Evolutionary conservation across 2,888 invertebrate species (phyloP).

Genomic region (Dicyrtomina minuta): DNA sequence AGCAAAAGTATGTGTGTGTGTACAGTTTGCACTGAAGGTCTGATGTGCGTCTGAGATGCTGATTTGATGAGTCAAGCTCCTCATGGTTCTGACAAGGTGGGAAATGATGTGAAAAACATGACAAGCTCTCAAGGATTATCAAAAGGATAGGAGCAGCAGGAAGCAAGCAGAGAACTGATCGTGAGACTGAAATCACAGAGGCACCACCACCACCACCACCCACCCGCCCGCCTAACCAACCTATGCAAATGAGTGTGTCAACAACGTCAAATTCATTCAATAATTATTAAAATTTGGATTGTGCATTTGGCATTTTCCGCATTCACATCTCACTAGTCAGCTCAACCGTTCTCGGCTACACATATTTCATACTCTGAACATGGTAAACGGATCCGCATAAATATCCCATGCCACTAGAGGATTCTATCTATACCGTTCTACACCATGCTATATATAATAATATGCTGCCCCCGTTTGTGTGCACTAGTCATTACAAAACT

Average conservation of each 20-base stretch:
- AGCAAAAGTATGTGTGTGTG: not conserved
- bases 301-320: too few species aligned
- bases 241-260: constrained; percentile 9
- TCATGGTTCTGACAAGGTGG: constrained; percentile 16
- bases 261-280: not conserved
- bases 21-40: not conserved
- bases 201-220: too few species aligned
- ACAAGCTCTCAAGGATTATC: not conserved
- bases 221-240: too few species aligned
- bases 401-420: not conserved
- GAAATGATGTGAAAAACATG: constrained; percentile 25
- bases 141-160: constrained; percentile 6
- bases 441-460: too few species aligned
- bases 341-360: too few species aligned
- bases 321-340: not conserved
- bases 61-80: constrained; percentile 1
- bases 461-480: too few species aligned
- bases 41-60: not conserved
- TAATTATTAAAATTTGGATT: too few species aligned
- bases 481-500: too few species aligned
- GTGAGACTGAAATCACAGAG: too few species aligned
- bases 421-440: too few species aligned
- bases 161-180: too few species aligned
- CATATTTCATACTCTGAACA: not conserved
- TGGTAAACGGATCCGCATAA: not conserved